These are phyloP conservation scores for Silurus glanis DNA, from an alignment of 2,113 vertebrate genomes.

Conservation along the genomic window DNA sequence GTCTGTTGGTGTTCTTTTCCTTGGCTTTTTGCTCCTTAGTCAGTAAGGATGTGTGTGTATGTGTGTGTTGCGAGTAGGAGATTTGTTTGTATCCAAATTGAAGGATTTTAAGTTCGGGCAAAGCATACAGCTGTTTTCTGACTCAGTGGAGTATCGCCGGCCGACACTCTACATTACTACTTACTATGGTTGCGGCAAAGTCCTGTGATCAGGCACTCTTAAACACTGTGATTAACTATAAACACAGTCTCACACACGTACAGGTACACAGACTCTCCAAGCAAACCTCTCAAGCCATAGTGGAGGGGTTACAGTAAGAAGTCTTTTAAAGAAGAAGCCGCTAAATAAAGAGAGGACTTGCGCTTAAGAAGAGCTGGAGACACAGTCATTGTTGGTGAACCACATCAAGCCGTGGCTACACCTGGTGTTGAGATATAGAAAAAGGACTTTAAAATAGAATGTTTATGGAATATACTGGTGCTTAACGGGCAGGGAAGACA, in stretches of 20 bases:
- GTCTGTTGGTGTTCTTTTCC: conserved; percentile 41
- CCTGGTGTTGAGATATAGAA: not conserved
- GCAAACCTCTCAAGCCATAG: not conserved
- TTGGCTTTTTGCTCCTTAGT: conserved; percentile 6
- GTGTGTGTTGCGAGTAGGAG: not conserved
- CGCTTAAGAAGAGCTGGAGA: not conserved
- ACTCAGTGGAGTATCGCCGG: conserved; percentile 24
- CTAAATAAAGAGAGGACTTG: conserved; percentile 23
- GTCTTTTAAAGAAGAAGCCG: conserved; percentile 14
- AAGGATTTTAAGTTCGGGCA: conserved; percentile 32
- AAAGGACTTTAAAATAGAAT: conserved; percentile 1
- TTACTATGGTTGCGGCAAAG: conserved; percentile 40
- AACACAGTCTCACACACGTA: conserved; percentile 34
- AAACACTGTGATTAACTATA: conserved; percentile 51
- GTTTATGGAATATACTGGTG: not conserved
- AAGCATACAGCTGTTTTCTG: conserved; percentile 40
- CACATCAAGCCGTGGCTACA: not conserved
- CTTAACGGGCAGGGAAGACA: not conserved
- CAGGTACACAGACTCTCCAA: conserved; percentile 16
- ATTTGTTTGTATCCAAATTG: conserved; percentile 38
- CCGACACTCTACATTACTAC: conserved; percentile 37
- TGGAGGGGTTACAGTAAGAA: not conserved
- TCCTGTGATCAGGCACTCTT: conserved; percentile 44
- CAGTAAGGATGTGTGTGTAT: not conserved
- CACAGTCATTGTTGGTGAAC: conserved; percentile 1